Percentiles rank a stretch among this genome's conserved stretches.
phyloP scores from a whole-genome alignment of 2,797 vertebrate genomes.

The Centropyge bicolor region DNA sequence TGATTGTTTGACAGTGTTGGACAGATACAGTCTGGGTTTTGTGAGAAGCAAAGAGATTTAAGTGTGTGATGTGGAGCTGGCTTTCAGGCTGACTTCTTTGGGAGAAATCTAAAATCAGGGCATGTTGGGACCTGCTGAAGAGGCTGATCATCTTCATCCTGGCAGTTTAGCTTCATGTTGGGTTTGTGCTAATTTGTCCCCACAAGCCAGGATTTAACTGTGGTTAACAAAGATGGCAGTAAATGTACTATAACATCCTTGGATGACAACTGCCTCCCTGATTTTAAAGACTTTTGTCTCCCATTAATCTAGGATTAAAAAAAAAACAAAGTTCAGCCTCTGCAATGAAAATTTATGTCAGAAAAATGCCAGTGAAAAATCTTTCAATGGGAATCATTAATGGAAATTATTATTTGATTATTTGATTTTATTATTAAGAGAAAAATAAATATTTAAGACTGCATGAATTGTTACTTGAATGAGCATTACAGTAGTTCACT shows the following conservation, averaged over 20 bases:
- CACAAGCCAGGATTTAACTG: conserved; percentile 1
- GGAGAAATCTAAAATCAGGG: conserved; percentile 4
- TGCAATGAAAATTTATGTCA: conserved; percentile 5
- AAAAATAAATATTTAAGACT: conserved; percentile 46
- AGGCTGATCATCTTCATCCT: conserved; percentile 11
- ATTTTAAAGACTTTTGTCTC: conserved; percentile 1
- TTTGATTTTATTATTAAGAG: conserved; percentile 12
- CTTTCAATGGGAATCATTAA: not conserved
- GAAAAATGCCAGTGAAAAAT: not conserved
- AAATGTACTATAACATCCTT: not conserved
- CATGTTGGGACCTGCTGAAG: not conserved
- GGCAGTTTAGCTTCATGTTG: conserved; percentile 14
- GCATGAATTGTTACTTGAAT: conserved; percentile 25
- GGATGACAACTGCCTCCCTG: not conserved
- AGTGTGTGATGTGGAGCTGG: not conserved
- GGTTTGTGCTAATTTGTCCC: not conserved
- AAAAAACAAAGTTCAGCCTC: conserved; percentile 6
- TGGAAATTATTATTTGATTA: not conserved
- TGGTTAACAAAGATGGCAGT: conserved; percentile 9
- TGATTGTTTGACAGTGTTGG: conserved; percentile 52
- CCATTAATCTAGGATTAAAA: not conserved
- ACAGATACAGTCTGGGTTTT: conserved; percentile 43
- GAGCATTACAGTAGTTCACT: conserved; percentile 27
- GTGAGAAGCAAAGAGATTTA: conserved; percentile 47
- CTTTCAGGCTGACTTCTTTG: not conserved